Evolutionary conservation across 92 coral and sea anemone genomes (phyloP), one percentile per base, ranked within the genome.

Genomic region (Epizoanthus stellaris): DNA sequence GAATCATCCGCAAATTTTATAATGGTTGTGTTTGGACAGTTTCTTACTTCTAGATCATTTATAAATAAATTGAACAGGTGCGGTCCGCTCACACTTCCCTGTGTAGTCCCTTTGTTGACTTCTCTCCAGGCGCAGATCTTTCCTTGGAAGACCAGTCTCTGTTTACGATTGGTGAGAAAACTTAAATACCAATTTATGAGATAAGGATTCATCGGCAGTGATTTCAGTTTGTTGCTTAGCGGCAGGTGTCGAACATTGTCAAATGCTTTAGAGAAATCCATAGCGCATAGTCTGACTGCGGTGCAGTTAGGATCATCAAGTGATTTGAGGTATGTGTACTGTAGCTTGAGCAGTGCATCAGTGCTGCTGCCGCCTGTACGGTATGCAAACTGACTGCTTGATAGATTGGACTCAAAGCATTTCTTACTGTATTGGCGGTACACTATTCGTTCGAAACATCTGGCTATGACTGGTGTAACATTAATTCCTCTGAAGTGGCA

Each of bases 211-310:
- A 34, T 20, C 72, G 38, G 72, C 42, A 67, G 72, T 67, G 72
- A 67, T 23, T 67, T 67, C 72, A 67, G 34, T 23, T 67, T 67
- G 36, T 67, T 25, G 72, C 72, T 67, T 14, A 67, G 8, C 12
- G 34, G 36, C 23, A 67, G 8, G 12, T 67, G 43, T 36, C 72
- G 23, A 14, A 67, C 42, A 36, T 67, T 67, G 72, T 67, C 49
- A 30, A 67, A 67, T 15, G 72, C 72, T 67, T 67, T 67, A 23
- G 72, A 30, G 16, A 67, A 67, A 67, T 67, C 72, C 72, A 25
- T 67, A 67, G 72, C 72, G 15, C 23, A 43, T 30, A 30, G 36
- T 30, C 72, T 67, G 11, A 67, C 38, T 11, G 72, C 72, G 7
- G 72, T 7, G 72, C 49, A 67, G 72, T 67, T 67, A 30, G 2